phyloP scores from a whole-genome alignment of 2,797 vertebrate species.

The Pipistrellus pipistrellus region DNA sequence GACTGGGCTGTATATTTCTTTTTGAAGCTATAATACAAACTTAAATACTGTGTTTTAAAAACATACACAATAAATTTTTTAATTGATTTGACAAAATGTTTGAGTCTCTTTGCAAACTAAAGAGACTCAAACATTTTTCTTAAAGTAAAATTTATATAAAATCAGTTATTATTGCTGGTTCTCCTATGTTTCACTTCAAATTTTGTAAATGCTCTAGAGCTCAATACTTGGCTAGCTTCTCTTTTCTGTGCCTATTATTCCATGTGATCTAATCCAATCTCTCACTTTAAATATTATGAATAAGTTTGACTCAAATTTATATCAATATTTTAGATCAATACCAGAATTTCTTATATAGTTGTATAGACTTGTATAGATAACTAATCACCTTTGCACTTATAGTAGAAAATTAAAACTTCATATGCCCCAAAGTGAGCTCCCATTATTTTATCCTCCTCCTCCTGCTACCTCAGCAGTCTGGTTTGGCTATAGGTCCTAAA shows the following conservation, averaged over 20 bases:
- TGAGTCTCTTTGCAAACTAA: neutral
- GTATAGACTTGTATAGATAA: neutral
- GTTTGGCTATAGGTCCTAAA: neutral
- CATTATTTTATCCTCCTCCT: neutral
- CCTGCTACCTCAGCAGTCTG: neutral
- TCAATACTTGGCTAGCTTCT: neutral
- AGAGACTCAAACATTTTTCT: neutral
- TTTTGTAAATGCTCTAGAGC: neutral
- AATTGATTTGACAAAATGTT: slow-evolving; percentile 12
- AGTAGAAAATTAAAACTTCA: neutral
- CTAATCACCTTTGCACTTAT: neutral
- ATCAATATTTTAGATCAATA: neutral
- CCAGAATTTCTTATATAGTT: neutral
- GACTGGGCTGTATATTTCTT: too few species aligned
- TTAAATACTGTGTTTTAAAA: slow-evolving; percentile 15
- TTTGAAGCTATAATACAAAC: neutral
- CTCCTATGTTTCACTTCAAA: neutral
- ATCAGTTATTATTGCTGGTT: neutral
- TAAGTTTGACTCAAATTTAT: neutral
- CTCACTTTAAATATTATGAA: neutral
- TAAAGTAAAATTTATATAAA: slow-evolving; percentile 17
- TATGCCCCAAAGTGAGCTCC: neutral
- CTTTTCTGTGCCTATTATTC: neutral
- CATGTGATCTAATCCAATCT: neutral
- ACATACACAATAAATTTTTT: neutral